Base-by-base conservation (phyloP, 2,797 vertebrate genomes). In the Lacerta viridis region DNA sequence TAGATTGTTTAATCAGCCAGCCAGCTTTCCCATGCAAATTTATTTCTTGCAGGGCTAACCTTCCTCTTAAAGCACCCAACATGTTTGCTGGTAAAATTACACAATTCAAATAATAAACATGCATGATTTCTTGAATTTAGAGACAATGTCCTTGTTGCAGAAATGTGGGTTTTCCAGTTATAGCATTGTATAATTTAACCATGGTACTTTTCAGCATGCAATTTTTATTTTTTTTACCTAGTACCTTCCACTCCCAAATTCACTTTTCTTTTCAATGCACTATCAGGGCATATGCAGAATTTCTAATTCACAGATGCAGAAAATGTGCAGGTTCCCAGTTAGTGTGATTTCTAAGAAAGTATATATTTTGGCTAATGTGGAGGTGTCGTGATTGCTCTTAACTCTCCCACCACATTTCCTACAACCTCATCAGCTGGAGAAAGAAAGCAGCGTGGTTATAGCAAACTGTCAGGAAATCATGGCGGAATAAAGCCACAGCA, bases 101-200 rank as follows among this genome's bases (percentile, higher is more conserved):
- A 13, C 61, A 74, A 75, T 82, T 81, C 33, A 81, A 82, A 87
- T 87, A 82, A 82, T 87, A 59, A 39, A 80, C 33, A 17, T 71
- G 29, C 43, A 79, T 17, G n/a, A 55, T 50, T 33, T 79, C 50
- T n/a, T 10, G 64, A 76, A 78, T 77, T 59, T 25, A 23, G 50
- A 78, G 33, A 50, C 25, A 71, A 46, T 29, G 6, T 84, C 71
- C 61, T 84, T 69, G 23, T 50, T 80, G 81, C 23, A 69, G 81
- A 84, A 88, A 64, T n/a, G 36, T 74, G 33, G 36, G 36, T 39
- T 74, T 74, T 74, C 36, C 72, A 36, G 13, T 74, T 74, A 39
- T 2, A 74, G 13, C 50, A 43, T 43, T 88, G 43, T 72, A 43
- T 79, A n/a, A 80, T 78, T 59, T 5, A 59, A 71, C 84, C 27